Evolutionary conservation across 2,113 vertebrate species (phyloP).

Genomic region (Albula goreensis): DNA sequence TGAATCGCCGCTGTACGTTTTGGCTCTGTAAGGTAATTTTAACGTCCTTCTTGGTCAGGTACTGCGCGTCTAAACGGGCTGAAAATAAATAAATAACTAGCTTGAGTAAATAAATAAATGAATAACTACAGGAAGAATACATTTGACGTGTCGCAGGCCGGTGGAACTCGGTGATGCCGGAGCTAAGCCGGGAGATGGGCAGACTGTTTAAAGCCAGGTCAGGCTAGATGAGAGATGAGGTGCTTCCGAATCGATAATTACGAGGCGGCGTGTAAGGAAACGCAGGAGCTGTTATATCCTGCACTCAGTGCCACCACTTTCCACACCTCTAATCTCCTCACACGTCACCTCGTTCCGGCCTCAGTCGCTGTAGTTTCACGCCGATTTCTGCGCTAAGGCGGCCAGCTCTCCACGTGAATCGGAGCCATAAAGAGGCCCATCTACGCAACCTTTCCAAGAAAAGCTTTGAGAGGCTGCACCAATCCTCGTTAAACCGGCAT

Average conservation of each 20-base stretch:
- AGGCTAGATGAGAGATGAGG: not conserved
- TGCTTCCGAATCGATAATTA: not conserved
- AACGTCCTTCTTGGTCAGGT: too few species aligned
- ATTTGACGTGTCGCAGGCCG: not conserved
- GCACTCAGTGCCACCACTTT: constrained; percentile 62
- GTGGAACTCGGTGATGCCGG: not conserved
- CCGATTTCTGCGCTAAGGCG: not conserved
- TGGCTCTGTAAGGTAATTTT: too few species aligned
- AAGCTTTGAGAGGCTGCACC: too few species aligned
- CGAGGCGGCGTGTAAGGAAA: not conserved
- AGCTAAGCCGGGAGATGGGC: not conserved
- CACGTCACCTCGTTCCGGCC: constrained; percentile 51
- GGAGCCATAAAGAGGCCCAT: not conserved
- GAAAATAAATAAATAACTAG: too few species aligned
- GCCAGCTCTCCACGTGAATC: not conserved
- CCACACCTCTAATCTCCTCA: constrained; percentile 56
- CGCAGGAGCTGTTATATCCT: constrained; percentile 54
- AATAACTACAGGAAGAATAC: not conserved
- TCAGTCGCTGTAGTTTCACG: constrained; percentile 6
- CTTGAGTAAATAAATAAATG: too few species aligned
- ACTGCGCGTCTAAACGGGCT: too few species aligned
- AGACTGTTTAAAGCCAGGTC: not conserved
- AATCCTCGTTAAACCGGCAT: too few species aligned
- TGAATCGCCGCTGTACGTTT: too few species aligned
- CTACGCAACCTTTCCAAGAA: too few species aligned